Conservation (phyloP, 2,888 invertebrate species). For the Cyaniris semiargus region DNA sequence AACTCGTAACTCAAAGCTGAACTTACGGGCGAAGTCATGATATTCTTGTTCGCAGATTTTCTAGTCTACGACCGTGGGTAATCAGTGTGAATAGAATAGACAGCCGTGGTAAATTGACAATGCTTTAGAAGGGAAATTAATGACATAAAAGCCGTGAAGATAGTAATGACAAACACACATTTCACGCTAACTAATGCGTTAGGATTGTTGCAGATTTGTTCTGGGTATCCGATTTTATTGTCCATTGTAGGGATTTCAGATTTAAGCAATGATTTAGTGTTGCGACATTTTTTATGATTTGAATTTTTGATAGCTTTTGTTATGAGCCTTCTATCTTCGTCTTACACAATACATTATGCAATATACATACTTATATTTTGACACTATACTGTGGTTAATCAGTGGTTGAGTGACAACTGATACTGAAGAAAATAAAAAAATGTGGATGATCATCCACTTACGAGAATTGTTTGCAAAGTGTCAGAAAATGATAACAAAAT, state of each 20-base stretch:
- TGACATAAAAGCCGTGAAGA: slow-evolving; percentile 72
- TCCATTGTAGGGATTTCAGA: slow-evolving; percentile 38
- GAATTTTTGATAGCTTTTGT: slow-evolving; percentile 25
- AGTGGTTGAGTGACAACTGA: not conserved
- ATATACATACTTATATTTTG: too few relatives aligned
- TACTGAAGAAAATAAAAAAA: not conserved
- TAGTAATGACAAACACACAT: slow-evolving; percentile 74
- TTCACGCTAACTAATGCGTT: slow-evolving; percentile 64
- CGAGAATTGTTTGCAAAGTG: not conserved
- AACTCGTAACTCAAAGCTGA: slow-evolving; percentile 37
- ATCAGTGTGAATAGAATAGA: slow-evolving; percentile 60
- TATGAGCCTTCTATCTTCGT: not conserved
- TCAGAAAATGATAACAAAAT: slow-evolving; percentile 5
- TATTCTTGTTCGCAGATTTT: slow-evolving; percentile 36
- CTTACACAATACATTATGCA: too few relatives aligned
- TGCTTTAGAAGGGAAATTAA: slow-evolving; percentile 73
- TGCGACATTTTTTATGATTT: slow-evolving; percentile 32
- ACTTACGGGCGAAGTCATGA: slow-evolving; percentile 44
- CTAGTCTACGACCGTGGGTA: slow-evolving; percentile 50
- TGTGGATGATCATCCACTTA: not conserved
- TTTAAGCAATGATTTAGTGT: slow-evolving; percentile 28
- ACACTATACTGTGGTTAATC: not conserved
- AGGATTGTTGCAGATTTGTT: slow-evolving; percentile 64
- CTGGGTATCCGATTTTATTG: slow-evolving; percentile 52
- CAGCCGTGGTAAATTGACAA: slow-evolving; percentile 72